Evolutionary conservation across 2,113 vertebrate genomes (phyloP).

Genomic region (Empidonax traillii): DNA sequence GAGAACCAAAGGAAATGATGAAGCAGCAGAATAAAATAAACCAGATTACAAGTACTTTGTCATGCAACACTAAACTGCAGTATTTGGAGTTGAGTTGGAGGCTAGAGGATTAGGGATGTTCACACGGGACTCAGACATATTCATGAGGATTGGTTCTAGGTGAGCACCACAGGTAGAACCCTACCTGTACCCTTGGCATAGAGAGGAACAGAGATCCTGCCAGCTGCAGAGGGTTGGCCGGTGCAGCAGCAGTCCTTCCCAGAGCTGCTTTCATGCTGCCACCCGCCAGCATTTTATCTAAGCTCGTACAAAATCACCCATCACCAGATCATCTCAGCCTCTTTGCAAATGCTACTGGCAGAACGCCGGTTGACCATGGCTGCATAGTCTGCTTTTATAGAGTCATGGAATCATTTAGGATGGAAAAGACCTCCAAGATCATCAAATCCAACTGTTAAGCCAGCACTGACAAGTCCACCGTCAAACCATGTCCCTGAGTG

Average conservation of each 20-base stretch:
- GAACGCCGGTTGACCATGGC: neutral
- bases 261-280: neutral
- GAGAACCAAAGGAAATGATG: neutral
- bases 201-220: neutral
- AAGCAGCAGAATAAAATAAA: neutral
- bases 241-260: neutral
- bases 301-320: fast-evolving
- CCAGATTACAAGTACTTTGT: neutral
- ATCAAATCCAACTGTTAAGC: too few relatives aligned
- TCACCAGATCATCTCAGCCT: neutral
- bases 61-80: neutral
- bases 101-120: neutral
- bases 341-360: neutral
- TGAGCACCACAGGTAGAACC: neutral
- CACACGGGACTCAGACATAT: neutral
- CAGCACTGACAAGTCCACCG: neutral
- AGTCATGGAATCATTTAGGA: neutral
- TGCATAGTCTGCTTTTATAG: neutral
- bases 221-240: neutral
- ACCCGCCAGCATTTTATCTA: neutral
- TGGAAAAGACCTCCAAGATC: neutral
- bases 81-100: neutral
- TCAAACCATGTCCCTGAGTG: neutral
- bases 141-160: neutral
- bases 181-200: neutral